Evolutionary conservation across 2,797 vertebrate genomes (phyloP), one percentile per base, ranked within the genome.

Genomic region (Australoheros facetus): DNA sequence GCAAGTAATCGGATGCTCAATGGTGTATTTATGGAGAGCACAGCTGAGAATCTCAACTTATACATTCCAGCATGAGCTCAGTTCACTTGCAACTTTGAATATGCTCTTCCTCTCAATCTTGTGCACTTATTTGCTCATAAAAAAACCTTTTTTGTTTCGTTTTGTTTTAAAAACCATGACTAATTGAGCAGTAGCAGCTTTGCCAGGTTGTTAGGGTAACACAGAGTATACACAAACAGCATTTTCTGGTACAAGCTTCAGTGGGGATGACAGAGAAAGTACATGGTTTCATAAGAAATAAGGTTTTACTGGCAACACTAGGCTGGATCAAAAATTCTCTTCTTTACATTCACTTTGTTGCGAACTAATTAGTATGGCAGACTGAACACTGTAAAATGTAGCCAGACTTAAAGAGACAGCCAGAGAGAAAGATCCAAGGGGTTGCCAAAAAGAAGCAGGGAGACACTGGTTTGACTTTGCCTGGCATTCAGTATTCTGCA

Each of bases 151-250:
- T 66, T 70, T 55, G 75, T 45, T 64, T 64, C 4, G 37, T 64
- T 45, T 5, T 58, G 78, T 81, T 73, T 21, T 11, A 37, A 70
- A 85, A 71, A 84, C 76, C 56, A 78, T 78, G 86, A 87, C 88
- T 88, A 87, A 82, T 86, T 87, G 73, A 88, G 85, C 83, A 87
- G 86, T 80, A 77, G 82, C 56, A 42, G 2, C 56, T 75, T 72
- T 91, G 93, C 89, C 92, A 93, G 87, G 93, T 95, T 93, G 88
- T 84, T 80, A 94, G 93, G 82, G 85, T 85, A 93, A 94, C 93
- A 78, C 88, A 82, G 84, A 79, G 80, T 66, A 88, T 89, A 90
- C 87, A 91, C 87, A 93, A 90, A 89, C 81, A 84, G 81, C 54
- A 84, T 81, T 87, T 82, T 84, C 71, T 85, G 88, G 78, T 73